Evolutionary conservation across 2,113 vertebrate genomes (phyloP), one percentile per base, ranked within the genome.

Genomic region (Corynorhinus townsendii): DNA sequence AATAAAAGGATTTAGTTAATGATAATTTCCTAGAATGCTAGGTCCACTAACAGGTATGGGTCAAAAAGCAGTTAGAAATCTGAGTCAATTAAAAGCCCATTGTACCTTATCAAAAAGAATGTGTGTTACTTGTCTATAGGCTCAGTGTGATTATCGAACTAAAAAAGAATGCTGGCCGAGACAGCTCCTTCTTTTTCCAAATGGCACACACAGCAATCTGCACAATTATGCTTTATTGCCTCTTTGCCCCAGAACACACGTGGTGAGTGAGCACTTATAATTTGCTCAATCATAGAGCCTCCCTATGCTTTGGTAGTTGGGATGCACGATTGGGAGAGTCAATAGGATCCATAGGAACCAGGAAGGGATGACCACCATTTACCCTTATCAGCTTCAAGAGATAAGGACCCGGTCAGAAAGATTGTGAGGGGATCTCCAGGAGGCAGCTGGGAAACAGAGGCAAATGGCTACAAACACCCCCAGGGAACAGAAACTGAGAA

Each of bases 11-110:
- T 75, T 76, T 82, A 47, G 73, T 85, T 92, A 93, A 92, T 19
- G 47, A 86, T 47, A 79, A 93, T 79, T 88, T 92, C 92, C 33
- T n/a, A 71, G 88, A 92, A 88, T 38, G 52, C 33, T 81, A 89
- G 69, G 71, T 45, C 49, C 38, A 71, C 49, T 69, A 76, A 71
- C 14, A 80, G 64, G 54, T 79, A 91, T 0, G 24, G 66, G 90
- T 92, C 85, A 76, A 92, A 96, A 89, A 82, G 77, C 86, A 95
- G 92, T 86, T 95, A 85, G 87, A 93, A 91, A 95, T 16, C 7
- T 76, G 40, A 85, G 76, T 87, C 92, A 84, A 90, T 96, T 96
- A 96, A 96, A 96, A 96, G 66, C 43, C 80, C 92, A 90, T 77
- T 69, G 85, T 85, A 86, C 72, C 85, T 95, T 83, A 85, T 93